Conservation (phyloP, 2,113 vertebrate species). For the Anolis sagrei region DNA sequence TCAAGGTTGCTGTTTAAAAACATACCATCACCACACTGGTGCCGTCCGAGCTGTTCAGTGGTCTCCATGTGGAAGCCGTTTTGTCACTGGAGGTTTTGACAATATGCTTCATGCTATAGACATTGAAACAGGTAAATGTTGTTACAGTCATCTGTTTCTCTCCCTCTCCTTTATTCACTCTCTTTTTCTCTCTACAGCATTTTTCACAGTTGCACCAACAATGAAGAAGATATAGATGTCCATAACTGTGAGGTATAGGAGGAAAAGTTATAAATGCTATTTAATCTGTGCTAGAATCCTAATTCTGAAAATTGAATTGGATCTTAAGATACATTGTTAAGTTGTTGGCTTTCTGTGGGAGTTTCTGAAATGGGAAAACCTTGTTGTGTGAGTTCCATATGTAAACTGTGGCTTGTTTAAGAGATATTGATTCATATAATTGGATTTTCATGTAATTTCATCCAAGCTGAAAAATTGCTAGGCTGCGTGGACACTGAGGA, state of each 20-base stretch:
- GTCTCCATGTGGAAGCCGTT: slow-evolving; percentile 85
- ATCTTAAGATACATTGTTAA: neutral
- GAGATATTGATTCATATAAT: neutral
- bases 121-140: slow-evolving; percentile 87
- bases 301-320: too few species aligned
- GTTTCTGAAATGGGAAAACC: neutral
- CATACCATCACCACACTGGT: slow-evolving; percentile 81
- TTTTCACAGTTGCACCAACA: neutral
- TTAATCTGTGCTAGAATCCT: neutral
- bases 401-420: neutral
- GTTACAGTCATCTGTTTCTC: neutral
- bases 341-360: neutral
- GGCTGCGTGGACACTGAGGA: neutral
- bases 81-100: slow-evolving; percentile 95
- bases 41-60: slow-evolving; percentile 90
- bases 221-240: neutral
- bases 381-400: neutral
- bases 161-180: too few species aligned
- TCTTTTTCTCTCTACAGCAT: neutral
- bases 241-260: neutral
- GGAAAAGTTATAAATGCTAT: neutral
- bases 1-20: slow-evolving; percentile 85
- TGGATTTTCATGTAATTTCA: neutral
- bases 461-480: neutral
- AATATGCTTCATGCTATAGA: slow-evolving; percentile 86